Conservation (phyloP, 2,113 vertebrate species). For the Illadopsis cleaveri region DNA sequence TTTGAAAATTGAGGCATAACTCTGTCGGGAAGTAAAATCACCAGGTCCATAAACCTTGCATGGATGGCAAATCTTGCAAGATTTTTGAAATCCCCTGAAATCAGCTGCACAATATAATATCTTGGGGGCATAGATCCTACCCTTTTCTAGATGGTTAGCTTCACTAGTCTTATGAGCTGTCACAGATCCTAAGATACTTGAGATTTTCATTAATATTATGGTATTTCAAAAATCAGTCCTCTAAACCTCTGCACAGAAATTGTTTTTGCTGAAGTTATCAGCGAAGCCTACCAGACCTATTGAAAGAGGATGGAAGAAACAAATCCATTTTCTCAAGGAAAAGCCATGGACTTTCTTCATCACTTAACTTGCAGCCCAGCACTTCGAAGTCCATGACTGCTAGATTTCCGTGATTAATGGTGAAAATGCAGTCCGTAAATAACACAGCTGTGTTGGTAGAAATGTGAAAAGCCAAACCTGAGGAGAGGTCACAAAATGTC, state of each 20-base stretch:
- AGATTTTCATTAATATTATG: neutral
- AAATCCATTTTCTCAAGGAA: neutral
- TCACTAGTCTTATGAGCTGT: neutral
- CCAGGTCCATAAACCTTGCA: neutral
- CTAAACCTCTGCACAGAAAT: neutral
- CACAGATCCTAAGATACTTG: neutral
- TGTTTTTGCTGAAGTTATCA: neutral
- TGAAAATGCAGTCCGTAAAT: neutral
- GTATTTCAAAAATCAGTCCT: neutral
- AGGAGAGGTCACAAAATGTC: neutral
- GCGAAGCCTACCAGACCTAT: neutral
- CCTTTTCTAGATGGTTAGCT: neutral
- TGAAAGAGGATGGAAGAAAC: neutral
- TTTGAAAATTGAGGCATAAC: neutral
- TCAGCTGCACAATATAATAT: neutral
- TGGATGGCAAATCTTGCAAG: neutral
- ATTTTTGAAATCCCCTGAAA: neutral
- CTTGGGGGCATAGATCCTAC: neutral
- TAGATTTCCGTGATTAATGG: neutral
- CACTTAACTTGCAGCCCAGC: neutral
- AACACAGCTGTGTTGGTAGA: neutral
- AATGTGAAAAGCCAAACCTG: neutral
- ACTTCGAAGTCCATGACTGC: neutral
- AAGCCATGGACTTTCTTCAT: neutral
- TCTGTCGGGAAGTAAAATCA: neutral